Conservation (phyloP, 2,888 invertebrate species). For the Eupithecia inturbata region DNA sequence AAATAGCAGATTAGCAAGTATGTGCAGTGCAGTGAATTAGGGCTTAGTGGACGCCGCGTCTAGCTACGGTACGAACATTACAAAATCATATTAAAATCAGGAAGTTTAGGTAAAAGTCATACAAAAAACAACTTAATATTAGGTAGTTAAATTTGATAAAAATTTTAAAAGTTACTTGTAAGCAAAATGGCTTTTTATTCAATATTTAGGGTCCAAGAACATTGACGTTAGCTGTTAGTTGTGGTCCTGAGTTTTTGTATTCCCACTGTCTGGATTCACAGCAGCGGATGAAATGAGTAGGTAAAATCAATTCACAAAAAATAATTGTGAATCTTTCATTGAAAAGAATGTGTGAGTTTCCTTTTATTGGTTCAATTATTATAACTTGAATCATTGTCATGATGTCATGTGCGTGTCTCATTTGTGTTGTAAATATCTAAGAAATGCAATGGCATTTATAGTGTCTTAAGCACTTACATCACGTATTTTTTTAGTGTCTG, state of each 20-base stretch:
- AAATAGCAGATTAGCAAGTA: background rate
- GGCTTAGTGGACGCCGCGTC: slow-evolving; percentile 71
- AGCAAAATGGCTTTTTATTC: slow-evolving; percentile 80
- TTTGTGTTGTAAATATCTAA: slow-evolving; percentile 34
- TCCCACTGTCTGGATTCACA: slow-evolving; percentile 45
- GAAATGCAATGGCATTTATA: slow-evolving; percentile 21
- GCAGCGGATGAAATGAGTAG: slow-evolving; percentile 43
- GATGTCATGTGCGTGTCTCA: slow-evolving; percentile 30
- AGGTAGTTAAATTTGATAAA: slow-evolving; percentile 82
- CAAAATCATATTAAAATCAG: slow-evolving; percentile 67
- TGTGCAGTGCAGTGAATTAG: slow-evolving; percentile 38
- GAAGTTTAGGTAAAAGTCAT: slow-evolving; percentile 62
- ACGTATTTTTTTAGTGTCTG: slow-evolving; percentile 44
- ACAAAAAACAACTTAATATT: slow-evolving; percentile 67
- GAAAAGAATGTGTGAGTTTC: slow-evolving; percentile 16
- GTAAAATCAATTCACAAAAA: slow-evolving; percentile 38
- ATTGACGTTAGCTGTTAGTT: slow-evolving; percentile 67
- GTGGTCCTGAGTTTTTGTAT: slow-evolving; percentile 54
- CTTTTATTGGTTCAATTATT: background rate
- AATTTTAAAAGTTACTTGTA: slow-evolving; percentile 80
- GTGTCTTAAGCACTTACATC: slow-evolving; percentile 23
- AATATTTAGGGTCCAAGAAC: slow-evolving; percentile 81
- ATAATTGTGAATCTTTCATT: slow-evolving; percentile 13
- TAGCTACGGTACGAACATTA: slow-evolving; percentile 53
- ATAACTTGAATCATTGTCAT: slow-evolving; percentile 23